These are phyloP conservation scores for Setipinna tenuifilis DNA, from an alignment of 2,797 vertebrate species.

Conservation along the genomic window DNA sequence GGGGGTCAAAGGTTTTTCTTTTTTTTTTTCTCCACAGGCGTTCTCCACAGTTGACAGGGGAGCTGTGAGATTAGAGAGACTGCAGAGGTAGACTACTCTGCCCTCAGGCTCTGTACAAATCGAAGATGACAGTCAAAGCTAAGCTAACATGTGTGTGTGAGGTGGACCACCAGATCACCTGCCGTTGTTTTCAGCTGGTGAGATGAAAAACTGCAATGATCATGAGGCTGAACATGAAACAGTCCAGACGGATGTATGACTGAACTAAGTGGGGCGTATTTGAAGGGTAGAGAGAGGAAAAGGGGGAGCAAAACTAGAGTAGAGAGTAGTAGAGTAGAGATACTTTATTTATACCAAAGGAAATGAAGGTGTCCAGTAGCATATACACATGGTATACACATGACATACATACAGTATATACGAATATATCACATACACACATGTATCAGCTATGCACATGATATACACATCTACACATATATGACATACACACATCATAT, in stretches of 20 bases:
- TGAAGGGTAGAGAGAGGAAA: neutral
- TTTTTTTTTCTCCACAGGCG: neutral
- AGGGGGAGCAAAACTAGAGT: neutral
- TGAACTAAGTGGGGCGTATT: neutral
- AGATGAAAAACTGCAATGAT: neutral
- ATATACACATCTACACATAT: too few species aligned
- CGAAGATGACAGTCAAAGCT: neutral
- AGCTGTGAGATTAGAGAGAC: neutral
- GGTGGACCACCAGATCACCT: neutral
- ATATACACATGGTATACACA: too few species aligned
- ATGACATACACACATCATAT: too few species aligned
- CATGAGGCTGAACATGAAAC: neutral
- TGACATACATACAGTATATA: too few species aligned
- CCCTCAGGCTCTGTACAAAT: neutral
- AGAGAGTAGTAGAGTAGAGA: too few species aligned
- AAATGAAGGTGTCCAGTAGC: too few species aligned
- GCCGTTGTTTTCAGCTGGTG: neutral
- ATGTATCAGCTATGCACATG: too few species aligned
- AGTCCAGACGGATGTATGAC: neutral
- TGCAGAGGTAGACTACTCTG: neutral
- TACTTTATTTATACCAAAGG: too few species aligned
- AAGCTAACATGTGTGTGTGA: neutral
- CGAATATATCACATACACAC: too few species aligned
- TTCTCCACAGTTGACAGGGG: neutral
- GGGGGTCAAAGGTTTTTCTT: neutral